Evolutionary conservation across 2,888 invertebrate genomes (phyloP), one percentile per base, ranked within the genome.

Genomic region (Periphyllus acericola): DNA sequence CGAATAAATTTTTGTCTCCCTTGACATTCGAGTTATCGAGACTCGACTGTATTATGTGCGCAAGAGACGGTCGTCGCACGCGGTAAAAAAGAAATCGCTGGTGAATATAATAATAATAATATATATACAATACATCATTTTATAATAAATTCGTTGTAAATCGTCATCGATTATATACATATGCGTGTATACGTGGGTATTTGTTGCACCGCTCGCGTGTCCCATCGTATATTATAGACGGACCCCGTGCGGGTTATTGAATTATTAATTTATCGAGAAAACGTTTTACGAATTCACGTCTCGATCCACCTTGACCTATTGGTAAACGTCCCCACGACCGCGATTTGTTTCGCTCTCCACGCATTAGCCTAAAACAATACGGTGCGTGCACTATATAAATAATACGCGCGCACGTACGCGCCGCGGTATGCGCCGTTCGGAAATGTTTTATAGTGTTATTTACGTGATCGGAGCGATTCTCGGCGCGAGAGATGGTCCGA

Each of bases 261-360:
- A 55, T 11, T 66, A 60, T 60, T 21, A 25, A 60, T 60, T 0
- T 14, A 46, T 46, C 60, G 60, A 60, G 40, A 19, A n/a, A n/a
- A 55, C 68, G 29, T 3, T 55, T 86, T 86, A 86, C 34, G 78
- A 55, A 86, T 86, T 86, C 86, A 86, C 36, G 79, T 86, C 86
- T 80, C 86, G 86, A 52, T 36, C 86, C 86, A 29, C 86, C 86
- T 86, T 86, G 86, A 86, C 86, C 86, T 29, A 86, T 78, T 78
- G 79, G 25, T 29, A 29, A 17, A n/a, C n/a, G 75, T 29, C n/a
- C 25, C 36, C 71, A 21, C 66, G 82, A 46, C 82, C 82, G 82
- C 0, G 71, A 46, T 71, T 78, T 29, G 19, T n/a, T 52, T 8
- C n/a, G 4, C 14, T 46, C 5, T 29, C 46, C 14, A 46, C 11